Evolutionary conservation across 2,113 vertebrate genomes (phyloP).

Genomic region (Cyanoderma ruficeps): DNA sequence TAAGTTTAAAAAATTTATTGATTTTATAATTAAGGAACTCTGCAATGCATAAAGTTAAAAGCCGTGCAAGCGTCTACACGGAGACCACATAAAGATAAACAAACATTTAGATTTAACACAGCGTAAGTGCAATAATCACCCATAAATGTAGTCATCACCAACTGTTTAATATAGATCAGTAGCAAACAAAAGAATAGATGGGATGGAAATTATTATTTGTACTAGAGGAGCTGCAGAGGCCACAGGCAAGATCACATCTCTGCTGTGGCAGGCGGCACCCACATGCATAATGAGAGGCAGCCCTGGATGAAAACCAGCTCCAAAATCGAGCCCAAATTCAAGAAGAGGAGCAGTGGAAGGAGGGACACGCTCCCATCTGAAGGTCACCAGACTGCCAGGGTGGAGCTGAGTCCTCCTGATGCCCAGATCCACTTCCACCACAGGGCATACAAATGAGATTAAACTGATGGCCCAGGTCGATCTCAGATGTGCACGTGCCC

Average conservation of each 20-base stretch:
- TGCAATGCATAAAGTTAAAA: slow-evolving; percentile 52
- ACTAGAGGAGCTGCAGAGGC: slow-evolving; percentile 34
- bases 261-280: neutral
- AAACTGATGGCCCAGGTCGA: neutral
- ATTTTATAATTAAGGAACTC: slow-evolving; percentile 61
- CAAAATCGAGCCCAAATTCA: neutral
- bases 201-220: slow-evolving; percentile 66
- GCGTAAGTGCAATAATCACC: slow-evolving; percentile 62
- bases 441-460: rapidly evolving
- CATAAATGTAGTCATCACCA: slow-evolving; percentile 60
- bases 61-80: neutral
- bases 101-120: slow-evolving; percentile 59
- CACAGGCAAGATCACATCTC: slow-evolving; percentile 35
- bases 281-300: slow-evolving; percentile 26
- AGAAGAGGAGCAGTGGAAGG: neutral
- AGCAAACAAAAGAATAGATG: slow-evolving; percentile 64
- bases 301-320: neutral
- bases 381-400: neutral
- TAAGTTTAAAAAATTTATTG: slow-evolving; percentile 46
- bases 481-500: neutral
- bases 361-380: neutral
- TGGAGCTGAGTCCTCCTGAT: neutral
- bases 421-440: neutral
- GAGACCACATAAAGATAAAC: slow-evolving; percentile 58
- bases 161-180: slow-evolving; percentile 64